phyloP scores from a whole-genome alignment of 2,888 invertebrate species.

The Pollenia griseotomentosa region DNA sequence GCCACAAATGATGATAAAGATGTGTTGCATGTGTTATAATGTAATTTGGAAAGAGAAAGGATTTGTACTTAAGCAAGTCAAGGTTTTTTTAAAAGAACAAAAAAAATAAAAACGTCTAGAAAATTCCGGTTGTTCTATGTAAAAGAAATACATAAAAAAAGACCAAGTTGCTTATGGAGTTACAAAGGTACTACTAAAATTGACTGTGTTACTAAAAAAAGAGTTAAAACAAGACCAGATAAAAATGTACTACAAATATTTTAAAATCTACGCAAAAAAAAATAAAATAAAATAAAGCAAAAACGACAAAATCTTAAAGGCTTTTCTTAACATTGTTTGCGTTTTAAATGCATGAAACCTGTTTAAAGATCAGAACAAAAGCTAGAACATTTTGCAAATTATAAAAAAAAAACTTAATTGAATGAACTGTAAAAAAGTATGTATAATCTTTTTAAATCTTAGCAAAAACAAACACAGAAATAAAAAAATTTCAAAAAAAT shows the following conservation, averaged over 20 bases:
- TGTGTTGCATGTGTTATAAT: neutral
- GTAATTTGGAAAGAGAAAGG: slow-evolving; percentile 69
- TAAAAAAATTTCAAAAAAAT: slow-evolving; percentile 42
- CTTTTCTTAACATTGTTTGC: slow-evolving; percentile 35
- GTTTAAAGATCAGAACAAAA: slow-evolving; percentile 49
- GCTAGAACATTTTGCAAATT: slow-evolving; percentile 26
- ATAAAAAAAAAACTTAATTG: slow-evolving; percentile 9
- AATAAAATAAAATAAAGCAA: slow-evolving; percentile 25
- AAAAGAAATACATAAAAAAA: slow-evolving; percentile 39
- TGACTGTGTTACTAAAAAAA: neutral
- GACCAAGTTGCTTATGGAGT: neutral
- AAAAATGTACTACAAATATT: slow-evolving; percentile 51
- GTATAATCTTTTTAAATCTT: neutral
- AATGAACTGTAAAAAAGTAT: slow-evolving; percentile 48
- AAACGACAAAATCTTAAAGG: slow-evolving; percentile 47
- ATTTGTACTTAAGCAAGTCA: slow-evolving; percentile 62
- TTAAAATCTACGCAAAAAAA: slow-evolving; percentile 21
- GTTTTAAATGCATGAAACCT: slow-evolving; percentile 59
- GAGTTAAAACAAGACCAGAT: slow-evolving; percentile 36
- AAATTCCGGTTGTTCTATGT: slow-evolving; percentile 40
- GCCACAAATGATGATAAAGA: neutral
- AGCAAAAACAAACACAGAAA: neutral
- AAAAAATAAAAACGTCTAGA: slow-evolving; percentile 24
- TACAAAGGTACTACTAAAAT: slow-evolving; percentile 1
- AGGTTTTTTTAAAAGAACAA: slow-evolving; percentile 40